These are phyloP conservation scores for Grammomys dolichurus DNA, from an alignment of 2,113 vertebrate genomes.

Conservation along the genomic window DNA sequence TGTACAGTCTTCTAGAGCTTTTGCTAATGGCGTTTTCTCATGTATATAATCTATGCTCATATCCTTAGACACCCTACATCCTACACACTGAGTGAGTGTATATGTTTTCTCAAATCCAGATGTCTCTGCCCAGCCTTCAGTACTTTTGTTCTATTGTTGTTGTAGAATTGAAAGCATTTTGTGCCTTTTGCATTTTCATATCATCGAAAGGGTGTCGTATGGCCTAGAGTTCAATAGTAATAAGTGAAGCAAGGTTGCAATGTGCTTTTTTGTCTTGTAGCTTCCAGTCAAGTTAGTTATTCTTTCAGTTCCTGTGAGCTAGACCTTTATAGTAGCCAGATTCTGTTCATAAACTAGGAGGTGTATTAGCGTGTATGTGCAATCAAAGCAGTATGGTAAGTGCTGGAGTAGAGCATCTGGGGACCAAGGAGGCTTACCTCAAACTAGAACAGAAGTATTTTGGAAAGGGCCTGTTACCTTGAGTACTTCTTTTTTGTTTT, in stretches of 20 bases:
- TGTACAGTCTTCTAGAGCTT: neutral
- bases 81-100: neutral
- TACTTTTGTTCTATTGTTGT: neutral
- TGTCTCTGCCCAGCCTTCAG: neutral
- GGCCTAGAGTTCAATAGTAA: neutral
- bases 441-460: neutral
- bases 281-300: neutral
- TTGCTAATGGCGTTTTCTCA: neutral
- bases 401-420: neutral
- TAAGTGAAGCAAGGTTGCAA: neutral
- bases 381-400: neutral
- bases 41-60: neutral
- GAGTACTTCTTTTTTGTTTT: neutral
- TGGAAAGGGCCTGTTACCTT: neutral
- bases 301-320: neutral
- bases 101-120: neutral
- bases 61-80: neutral
- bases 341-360: neutral
- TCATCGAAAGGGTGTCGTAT: neutral
- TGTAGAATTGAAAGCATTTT: conserved; percentile 26
- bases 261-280: conserved; percentile 24
- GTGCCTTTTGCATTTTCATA: conserved; percentile 3
- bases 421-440: neutral
- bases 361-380: accelerated
- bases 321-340: neutral